Base-by-base conservation (phyloP, 1,140 invertebrate genomes). In the Oryctes rhinoceros region DNA sequence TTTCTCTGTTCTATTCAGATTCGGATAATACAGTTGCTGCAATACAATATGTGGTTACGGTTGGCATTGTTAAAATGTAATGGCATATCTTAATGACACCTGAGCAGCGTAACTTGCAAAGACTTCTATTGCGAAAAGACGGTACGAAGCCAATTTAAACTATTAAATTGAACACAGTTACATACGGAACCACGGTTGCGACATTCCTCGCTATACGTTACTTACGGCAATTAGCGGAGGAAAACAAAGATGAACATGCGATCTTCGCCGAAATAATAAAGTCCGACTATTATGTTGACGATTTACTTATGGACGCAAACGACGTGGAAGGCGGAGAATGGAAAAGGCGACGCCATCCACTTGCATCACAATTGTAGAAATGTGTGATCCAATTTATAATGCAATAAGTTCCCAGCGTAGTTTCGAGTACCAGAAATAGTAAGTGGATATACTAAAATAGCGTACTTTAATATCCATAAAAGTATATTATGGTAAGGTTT, bases 21-120 rank as follows among this genome's bases (percentile, higher is more conserved):
- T n/a, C n/a, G n/a, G n/a, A n/a, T n/a, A n/a, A n/a, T n/a, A n/a
- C n/a, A n/a, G n/a, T n/a, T n/a, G n/a, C n/a, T n/a, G n/a, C n/a
- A n/a, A n/a, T n/a, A n/a, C 24, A 20, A 37, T 78, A 77, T 78
- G 81, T 76, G 9, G 48, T 82, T 15, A 62, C 65, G 11, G 85
- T 84, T 2, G 88, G 89, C 49, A 85, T 89, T 5, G 76, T 80
- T 6, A 86, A 88, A 78, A 89, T 90, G 87, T 90, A 88, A 79
- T 76, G 88, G 9, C 87, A 88, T 78, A 84, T 89, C 6, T 37
- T 87, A 0, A 83, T 87, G 6, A 74, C 80, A 35, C 11, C 67
- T 18, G 81, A 85, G 44, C 84, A 87, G 53, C 47, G 80, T 15
- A 78, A 82, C 44, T 84, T 84, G 80, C 87, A 88, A 59, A 80